Evolutionary conservation across 1,140 invertebrate genomes (phyloP).

Genomic region (Papilio machaon): DNA sequence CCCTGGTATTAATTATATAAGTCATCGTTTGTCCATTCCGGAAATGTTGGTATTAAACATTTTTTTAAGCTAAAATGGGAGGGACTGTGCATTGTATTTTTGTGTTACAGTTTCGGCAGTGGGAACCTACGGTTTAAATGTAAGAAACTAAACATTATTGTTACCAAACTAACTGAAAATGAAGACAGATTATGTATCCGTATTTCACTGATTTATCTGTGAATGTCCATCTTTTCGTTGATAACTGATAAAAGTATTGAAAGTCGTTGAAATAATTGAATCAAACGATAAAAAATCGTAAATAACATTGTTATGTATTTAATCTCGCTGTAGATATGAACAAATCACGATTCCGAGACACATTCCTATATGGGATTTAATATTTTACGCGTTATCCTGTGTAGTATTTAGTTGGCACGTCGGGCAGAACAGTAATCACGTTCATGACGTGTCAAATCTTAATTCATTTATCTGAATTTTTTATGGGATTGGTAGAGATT

Average conservation of each 20-base stretch:
- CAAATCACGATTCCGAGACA: neutral
- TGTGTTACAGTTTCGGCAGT: neutral
- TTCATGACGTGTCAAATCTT: neutral
- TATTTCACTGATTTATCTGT: neutral
- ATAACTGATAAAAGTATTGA: constrained; percentile 11
- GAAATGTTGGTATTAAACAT: too few relatives aligned
- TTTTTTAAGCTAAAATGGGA: too few relatives aligned
- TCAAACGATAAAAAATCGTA: neutral
- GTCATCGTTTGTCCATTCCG: too few relatives aligned
- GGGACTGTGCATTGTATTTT: too few relatives aligned
- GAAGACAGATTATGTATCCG: neutral
- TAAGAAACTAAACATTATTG: neutral
- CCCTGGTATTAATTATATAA: too few relatives aligned
- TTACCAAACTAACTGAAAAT: too few relatives aligned
- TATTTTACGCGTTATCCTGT: neutral
- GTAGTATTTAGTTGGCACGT: neutral
- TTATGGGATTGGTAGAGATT: neutral
- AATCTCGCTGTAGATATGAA: neutral
- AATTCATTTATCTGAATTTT: neutral
- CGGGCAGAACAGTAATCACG: neutral
- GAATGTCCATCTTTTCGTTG: neutral
- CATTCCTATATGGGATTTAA: neutral
- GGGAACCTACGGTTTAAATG: neutral
- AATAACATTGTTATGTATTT: neutral
- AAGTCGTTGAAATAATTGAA: neutral